Base-by-base conservation (phyloP, 2,888 invertebrate species). In the Hirudinaria manillensis region DNA sequence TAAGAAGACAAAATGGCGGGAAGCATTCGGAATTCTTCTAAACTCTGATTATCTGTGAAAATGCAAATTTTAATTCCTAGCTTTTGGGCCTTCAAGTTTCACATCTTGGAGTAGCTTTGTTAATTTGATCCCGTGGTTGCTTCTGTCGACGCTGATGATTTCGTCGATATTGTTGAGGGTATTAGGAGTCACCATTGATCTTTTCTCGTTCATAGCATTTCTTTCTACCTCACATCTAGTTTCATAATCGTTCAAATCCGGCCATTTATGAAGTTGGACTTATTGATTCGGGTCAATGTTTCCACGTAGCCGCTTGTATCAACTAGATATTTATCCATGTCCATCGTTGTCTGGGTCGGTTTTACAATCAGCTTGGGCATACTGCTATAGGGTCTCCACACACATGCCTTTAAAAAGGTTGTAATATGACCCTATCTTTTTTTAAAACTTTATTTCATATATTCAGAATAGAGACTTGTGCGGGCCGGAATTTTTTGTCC, bases 371-470 rank as follows among this genome's bases (percentile, higher is more conserved):
- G 80, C 45, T 81, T 73, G 0, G 84, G 81, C 19, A 80, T 80
- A 2, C 84, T 84, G 1, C 76, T 36, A 38, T 34, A 24, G 4
- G 85, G 84, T 36, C 83, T 78, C 85, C 85, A 85, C 6, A 85
- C 82, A 21, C 85, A 79, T 79, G 82, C 82, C 79, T 77, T 75
- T 19, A 68, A 68, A n/a, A n/a, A n/a, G n/a, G n/a, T n/a, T 1
- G n/a, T 10, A 10, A 45, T 16, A 45, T 45, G 36, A 51, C 61
- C 61, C 34, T 76, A 73, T 67, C 10, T 16, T n/a, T 45, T 45
- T 10, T 38, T 38, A 38, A n/a, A n/a, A n/a, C n/a, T n/a, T n/a
- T n/a, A n/a, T n/a, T n/a, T n/a, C n/a, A n/a, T n/a, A n/a, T n/a
- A n/a, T n/a, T n/a, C n/a, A n/a, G n/a, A n/a, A n/a, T n/a, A n/a